Evolutionary conservation across 2,888 invertebrate species (phyloP).

Genomic region (Agonum fuliginosum): DNA sequence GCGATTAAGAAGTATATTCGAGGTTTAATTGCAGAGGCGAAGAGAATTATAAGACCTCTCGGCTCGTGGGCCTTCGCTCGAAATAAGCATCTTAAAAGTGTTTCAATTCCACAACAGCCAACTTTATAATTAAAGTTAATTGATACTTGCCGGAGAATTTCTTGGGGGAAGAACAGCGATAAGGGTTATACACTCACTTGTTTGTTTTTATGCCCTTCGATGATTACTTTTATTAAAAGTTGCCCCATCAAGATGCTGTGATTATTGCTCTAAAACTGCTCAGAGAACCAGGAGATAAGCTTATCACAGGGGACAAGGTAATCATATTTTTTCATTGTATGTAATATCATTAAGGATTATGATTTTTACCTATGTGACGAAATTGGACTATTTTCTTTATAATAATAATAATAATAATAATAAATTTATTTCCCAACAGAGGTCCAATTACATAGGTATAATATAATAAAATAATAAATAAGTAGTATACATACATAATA

Average conservation of each 20-base stretch:
- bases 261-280: no score
- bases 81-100: conserved; percentile 59
- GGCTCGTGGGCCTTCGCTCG: conserved; percentile 18
- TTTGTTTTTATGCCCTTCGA: conserved; percentile 37
- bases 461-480: no score
- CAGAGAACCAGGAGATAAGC: no score
- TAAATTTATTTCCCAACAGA: no score
- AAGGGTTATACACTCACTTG: conserved; percentile 37
- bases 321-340: no score
- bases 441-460: no score
- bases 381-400: no score
- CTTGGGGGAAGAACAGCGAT: conserved; percentile 6
- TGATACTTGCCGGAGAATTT: conserved; percentile 55
- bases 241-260: conserved; percentile 10
- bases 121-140: conserved; percentile 60
- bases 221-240: conserved; percentile 36
- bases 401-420: no score
- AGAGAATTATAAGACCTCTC: conserved; percentile 38
- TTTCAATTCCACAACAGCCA: conserved; percentile 57
- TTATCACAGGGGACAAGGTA: no score
- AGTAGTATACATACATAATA: no score
- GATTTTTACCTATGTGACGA: no score
- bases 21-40: conserved; percentile 54
- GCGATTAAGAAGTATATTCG: conserved; percentile 59
- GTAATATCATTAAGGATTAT: no score